Evolutionary conservation across 1,140 invertebrate species (phyloP).

Genomic region (Papilio helenus): DNA sequence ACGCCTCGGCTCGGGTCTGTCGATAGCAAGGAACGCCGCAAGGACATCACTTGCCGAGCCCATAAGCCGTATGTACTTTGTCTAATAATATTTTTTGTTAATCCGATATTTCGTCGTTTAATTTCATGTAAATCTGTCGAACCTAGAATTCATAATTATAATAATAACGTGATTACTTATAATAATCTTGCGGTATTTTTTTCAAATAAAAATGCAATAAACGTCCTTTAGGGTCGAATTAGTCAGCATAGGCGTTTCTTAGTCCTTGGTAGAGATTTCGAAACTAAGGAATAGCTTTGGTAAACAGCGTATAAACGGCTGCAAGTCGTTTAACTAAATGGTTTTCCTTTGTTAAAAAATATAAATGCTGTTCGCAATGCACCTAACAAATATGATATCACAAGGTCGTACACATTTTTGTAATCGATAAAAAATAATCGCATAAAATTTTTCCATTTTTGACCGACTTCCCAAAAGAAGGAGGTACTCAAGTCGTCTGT

Average conservation of each 20-base stretch:
- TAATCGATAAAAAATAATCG: constrained; percentile 13
- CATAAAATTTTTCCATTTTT: constrained; percentile 47
- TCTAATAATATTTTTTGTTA: not conserved
- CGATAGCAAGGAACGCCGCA: constrained; percentile 66
- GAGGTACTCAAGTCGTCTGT: no score
- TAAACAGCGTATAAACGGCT: not conserved
- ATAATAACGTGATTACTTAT: no score
- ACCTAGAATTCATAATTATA: no score
- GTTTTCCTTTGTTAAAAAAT: not conserved
- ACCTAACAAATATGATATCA: constrained; percentile 20
- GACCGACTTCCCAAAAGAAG: constrained; percentile 73
- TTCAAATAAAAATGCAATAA: no score
- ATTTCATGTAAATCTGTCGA: not conserved
- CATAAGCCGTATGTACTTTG: constrained; percentile 41
- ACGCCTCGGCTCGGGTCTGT: constrained; percentile 67
- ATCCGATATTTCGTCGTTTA: not conserved
- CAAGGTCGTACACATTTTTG: constrained; percentile 18
- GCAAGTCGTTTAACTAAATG: not conserved
- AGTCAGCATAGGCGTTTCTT: no score
- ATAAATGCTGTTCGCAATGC: constrained; percentile 27
- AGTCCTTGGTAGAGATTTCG: no score
- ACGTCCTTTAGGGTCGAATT: no score
- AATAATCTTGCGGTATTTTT: no score
- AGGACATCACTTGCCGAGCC: constrained; percentile 65
- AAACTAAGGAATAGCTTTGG: not conserved